Evolutionary conservation across 2,888 invertebrate species (phyloP).

Genomic region (Platycheirus rosarum): DNA sequence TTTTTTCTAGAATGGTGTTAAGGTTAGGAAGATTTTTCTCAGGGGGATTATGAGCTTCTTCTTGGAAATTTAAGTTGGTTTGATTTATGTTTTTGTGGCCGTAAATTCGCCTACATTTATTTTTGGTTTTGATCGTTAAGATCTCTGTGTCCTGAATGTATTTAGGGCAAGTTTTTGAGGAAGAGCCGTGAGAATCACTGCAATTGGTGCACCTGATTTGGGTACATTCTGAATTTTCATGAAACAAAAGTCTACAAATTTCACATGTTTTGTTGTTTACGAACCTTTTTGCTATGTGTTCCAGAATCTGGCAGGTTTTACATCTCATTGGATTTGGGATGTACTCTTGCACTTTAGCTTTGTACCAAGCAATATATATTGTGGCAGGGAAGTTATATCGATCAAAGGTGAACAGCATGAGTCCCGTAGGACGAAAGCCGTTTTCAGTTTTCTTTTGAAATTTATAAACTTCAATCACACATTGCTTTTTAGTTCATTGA

Average conservation of each 20-base stretch:
- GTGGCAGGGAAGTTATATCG: background rate
- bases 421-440: background rate
- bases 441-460: background rate
- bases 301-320: background rate
- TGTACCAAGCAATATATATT: background rate
- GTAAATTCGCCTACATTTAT: too few species aligned
- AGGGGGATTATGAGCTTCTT: too few species aligned
- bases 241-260: background rate
- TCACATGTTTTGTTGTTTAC: background rate
- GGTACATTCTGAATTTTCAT: background rate
- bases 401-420: background rate
- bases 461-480: background rate
- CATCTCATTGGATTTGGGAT: constrained; percentile 1
- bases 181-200: background rate
- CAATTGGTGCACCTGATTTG: background rate
- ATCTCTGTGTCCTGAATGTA: too few species aligned
- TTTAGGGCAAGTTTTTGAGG: too few species aligned
- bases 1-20: too few species aligned
- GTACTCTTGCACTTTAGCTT: background rate
- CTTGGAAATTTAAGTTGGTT: too few species aligned
- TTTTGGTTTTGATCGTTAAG: too few species aligned
- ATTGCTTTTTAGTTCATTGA: background rate
- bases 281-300: background rate
- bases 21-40: too few species aligned
- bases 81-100: too few species aligned